Base-by-base conservation (phyloP, 1,140 invertebrate species). In the Centruroides sculpturatus region DNA sequence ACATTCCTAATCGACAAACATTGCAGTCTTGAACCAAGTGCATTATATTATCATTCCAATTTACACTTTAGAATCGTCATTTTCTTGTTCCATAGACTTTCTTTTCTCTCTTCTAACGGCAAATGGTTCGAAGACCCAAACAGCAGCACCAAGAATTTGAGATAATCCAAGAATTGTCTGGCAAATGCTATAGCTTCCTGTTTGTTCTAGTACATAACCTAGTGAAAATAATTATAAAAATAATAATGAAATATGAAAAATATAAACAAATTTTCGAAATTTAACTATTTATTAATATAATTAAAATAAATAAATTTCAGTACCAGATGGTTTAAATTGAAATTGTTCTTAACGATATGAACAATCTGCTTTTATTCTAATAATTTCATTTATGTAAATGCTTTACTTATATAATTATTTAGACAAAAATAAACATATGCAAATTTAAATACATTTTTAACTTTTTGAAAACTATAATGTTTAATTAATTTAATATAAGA, bases 141-240 rank as follows among this genome's bases (percentile, higher is more conserved):
- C 56, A 10, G 57, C 49, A 10, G 59, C 60, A 7, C 64, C 65
- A n/a, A 56, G 57, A 35, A 65, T 35, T 49, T 66, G 65, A 13
- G 59, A 60, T 10, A 49, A 56, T 6, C 63, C 64, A 13, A 66
- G 23, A 34, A 66, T 63, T 3, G 52, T 35, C 41, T 66, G 64
- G 49, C 64, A 65, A 36, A 63, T 59, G 46, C 56, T 23, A 46
- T 62, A 66, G 13, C 65, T 66, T n/a, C 53, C 59, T 11, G 65
- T 66, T 5, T 51, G 52, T 57, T 66, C 65, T 7, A 66, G 41
- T n/a, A 66, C 61, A 47, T 66, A 66, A 48, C 65, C 65, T 61
- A 23, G 57, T 62, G 51, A 48, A 47, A 53, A 46, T 56, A 56
- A 59, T 9, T 35, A 47, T 23, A 57, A 57, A 36, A 11, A 57